phyloP scores from a whole-genome alignment of 2,113 vertebrate genomes.

The Pluvialis apricaria region DNA sequence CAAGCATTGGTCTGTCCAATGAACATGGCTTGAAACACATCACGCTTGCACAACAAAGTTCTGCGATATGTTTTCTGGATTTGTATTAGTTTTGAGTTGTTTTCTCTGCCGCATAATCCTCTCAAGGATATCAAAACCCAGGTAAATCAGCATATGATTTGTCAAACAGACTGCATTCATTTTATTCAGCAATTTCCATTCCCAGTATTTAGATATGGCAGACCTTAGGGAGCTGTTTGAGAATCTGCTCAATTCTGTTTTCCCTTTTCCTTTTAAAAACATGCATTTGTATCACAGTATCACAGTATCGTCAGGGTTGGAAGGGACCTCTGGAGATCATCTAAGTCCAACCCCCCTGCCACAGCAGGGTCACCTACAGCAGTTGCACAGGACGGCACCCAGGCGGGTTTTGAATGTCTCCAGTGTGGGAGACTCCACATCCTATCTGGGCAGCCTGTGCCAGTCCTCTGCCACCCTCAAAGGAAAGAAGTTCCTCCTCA shows the following conservation, averaged over 20 bases:
- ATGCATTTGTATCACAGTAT: neutral
- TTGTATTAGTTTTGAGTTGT: neutral
- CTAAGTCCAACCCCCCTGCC: no score
- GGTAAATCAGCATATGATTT: neutral
- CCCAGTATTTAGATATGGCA: neutral
- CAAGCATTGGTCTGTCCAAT: neutral
- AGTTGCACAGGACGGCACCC: no score
- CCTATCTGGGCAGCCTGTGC: no score
- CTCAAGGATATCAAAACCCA: neutral
- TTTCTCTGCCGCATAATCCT: neutral
- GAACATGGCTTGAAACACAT: rapidly evolving
- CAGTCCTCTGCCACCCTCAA: no score
- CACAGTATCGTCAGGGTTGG: no score
- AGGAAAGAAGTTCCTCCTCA: no score
- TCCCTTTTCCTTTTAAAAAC: neutral
- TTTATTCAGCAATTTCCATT: neutral
- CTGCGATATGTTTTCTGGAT: neutral
- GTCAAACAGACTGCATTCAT: neutral
- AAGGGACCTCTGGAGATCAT: no score
- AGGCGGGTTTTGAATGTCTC: no score
- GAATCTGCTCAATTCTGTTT: neutral
- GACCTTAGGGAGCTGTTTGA: neutral
- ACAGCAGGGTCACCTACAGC: no score
- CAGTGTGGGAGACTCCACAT: no score
- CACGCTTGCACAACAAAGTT: neutral